Evolutionary conservation across 2,888 invertebrate genomes (phyloP).

Genomic region (Enchytraeus crypticus): DNA sequence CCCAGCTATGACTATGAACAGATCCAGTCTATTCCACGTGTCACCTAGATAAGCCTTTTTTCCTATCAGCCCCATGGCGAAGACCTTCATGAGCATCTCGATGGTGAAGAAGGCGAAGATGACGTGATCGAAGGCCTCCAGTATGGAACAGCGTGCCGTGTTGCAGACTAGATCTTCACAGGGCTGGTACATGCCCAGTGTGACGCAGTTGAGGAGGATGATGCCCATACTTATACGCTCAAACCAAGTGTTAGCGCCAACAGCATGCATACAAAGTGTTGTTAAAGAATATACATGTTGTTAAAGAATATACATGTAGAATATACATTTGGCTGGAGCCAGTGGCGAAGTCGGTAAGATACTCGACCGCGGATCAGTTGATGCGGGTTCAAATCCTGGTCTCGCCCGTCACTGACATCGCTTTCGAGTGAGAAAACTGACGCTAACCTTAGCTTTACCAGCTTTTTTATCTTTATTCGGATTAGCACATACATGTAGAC

Average conservation of each 20-base stretch:
- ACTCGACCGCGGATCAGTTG: too few relatives aligned
- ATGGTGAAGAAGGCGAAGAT: constrained; percentile 96
- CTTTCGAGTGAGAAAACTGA: too few relatives aligned
- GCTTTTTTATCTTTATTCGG: too few relatives aligned
- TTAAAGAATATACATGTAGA: too few relatives aligned
- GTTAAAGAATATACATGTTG: too few relatives aligned
- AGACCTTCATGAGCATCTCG: constrained; percentile 97
- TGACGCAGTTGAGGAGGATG: constrained; percentile 94
- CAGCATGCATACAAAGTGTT: too few relatives aligned
- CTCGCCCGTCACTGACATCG: too few relatives aligned
- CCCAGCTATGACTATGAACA: constrained; percentile 95
- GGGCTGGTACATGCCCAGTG: constrained; percentile 98
- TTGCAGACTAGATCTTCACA: constrained; percentile 71
- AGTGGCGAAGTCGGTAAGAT: too few relatives aligned
- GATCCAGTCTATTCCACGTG: constrained; percentile 96
- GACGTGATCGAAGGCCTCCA: constrained; percentile 89
- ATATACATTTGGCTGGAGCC: too few relatives aligned
- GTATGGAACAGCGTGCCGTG: constrained; percentile 49
- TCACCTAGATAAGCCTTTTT: constrained; percentile 91
- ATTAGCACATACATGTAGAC: too few relatives aligned
- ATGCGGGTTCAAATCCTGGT: too few relatives aligned
- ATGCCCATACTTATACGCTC: constrained; percentile 97
- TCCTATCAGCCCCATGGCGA: constrained; percentile 81
- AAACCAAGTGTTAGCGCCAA: constrained; percentile 69
- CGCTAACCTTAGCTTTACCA: too few relatives aligned